Evolutionary conservation across 2,888 invertebrate species (phyloP), one percentile per base, ranked within the genome.

Genomic region (Gnatocerus cornutus): DNA sequence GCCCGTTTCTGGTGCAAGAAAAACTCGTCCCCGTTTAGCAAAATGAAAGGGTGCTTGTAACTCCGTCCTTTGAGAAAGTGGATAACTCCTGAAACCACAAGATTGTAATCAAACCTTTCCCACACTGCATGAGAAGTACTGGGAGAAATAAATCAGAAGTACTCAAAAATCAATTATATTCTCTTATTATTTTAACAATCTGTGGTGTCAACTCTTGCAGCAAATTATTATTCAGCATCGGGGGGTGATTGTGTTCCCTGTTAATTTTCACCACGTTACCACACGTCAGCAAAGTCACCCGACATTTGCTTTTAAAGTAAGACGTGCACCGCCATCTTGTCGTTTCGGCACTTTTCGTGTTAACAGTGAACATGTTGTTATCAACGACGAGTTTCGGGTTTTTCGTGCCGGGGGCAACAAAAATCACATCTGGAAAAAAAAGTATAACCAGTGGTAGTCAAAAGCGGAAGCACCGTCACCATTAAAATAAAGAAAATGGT

Each of bases 291-390:
- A 81, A 59, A 13, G 76, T 75, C 3, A 77, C 79, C 58, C 73
- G 74, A 69, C 81, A 81, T 71, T 76, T 78, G 14, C 75, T 76
- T 52, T 78, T 80, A 61, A 71, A 75, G 64, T 77, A 78, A 37
- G 74, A 73, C 1, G 75, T 75, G 63, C 79, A 79, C 13, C 77
- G 69, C 79, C 79, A 79, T 56, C 76, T 69, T 2, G 78, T 78
- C 39, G 66, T 72, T 21, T 68, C 66, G 4, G 64, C 73, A 4
- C 63, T 50, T 68, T 76, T 78, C 13, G 68, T 67, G 52, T 78
- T 76, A 4, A 79, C 68, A 1, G 76, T 69, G 45, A 76, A 80
- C 33, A 72, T 70, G 52, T 78, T 76, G 14, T 72, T 62, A 37
- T 79, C 76, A 27, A 78, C 52, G 2, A 76, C 71, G n/a, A 79